A percentile compares a stretch with the other conserved stretches of the same genome.
Conservation (phyloP, 2,888 invertebrate species). For the Mythimna ferrago region DNA sequence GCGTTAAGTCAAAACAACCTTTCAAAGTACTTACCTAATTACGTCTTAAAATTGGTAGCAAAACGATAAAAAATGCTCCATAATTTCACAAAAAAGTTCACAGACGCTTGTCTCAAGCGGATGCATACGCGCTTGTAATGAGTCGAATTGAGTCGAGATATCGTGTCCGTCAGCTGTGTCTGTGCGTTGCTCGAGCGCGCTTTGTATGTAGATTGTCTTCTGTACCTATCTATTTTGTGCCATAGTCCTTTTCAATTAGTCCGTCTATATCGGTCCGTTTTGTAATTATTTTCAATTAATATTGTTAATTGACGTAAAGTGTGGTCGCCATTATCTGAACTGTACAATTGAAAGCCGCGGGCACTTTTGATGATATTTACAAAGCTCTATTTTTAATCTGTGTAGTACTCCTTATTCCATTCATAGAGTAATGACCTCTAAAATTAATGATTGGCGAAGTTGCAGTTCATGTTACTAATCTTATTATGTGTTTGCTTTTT, state of each 20-base stretch:
- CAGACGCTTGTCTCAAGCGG: too few species aligned
- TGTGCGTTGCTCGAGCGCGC: too few species aligned
- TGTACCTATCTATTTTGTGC: too few species aligned
- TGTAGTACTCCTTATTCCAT: slow-evolving; percentile 3
- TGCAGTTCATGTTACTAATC: slow-evolving; percentile 1
- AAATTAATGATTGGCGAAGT: slow-evolving; percentile 23
- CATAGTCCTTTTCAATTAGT: slow-evolving; percentile 43
- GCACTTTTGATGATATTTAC: slow-evolving; percentile 40
- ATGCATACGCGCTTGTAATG: too few species aligned
- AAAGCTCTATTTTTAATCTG: slow-evolving; percentile 12
- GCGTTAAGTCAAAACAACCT: too few species aligned
- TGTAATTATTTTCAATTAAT: slow-evolving; percentile 74
- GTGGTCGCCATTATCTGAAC: slow-evolving; percentile 34
- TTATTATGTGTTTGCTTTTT: background rate
- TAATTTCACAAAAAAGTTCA: too few species aligned
- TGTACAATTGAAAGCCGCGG: slow-evolving; percentile 37
- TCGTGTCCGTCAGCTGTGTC: too few species aligned
- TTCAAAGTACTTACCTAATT: too few species aligned
- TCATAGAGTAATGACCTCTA: slow-evolving; percentile 41
- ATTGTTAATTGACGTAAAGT: slow-evolving; percentile 53
- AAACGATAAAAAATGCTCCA: too few species aligned
- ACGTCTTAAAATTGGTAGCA: too few species aligned
- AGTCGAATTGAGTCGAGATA: too few species aligned
- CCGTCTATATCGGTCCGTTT: slow-evolving; percentile 61
- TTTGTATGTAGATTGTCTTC: too few species aligned